Percentiles rank a stretch among this genome's conserved stretches.
Evolutionary conservation across 2,797 vertebrate genomes (phyloP).

Genomic region (Aulostomus chinensis): DNA sequence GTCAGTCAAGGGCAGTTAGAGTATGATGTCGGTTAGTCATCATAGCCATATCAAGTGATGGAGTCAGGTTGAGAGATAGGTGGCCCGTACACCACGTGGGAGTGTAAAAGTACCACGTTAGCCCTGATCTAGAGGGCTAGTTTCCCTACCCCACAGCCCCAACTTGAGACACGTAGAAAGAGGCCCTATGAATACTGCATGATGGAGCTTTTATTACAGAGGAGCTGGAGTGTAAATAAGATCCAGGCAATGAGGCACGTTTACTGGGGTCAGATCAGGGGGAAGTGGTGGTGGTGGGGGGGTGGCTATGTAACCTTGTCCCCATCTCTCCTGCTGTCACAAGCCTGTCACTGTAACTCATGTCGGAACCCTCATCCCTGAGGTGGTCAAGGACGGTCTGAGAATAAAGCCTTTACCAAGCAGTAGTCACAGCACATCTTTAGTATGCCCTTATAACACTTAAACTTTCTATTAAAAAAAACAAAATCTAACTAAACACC

Average conservation of each 20-base stretch:
- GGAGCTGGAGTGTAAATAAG: slow-evolving; percentile 79
- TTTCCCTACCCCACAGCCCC: slow-evolving; percentile 64
- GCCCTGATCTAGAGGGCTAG: slow-evolving; percentile 62
- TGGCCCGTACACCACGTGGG: slow-evolving; percentile 42
- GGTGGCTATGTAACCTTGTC: slow-evolving; percentile 75
- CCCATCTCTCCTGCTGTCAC: slow-evolving; percentile 69
- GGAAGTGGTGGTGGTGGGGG: slow-evolving; percentile 59
- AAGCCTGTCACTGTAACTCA: slow-evolving; percentile 79
- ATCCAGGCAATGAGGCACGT: slow-evolving; percentile 74
- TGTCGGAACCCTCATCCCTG: slow-evolving; percentile 59
- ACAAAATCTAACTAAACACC: too few species aligned
- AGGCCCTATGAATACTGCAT: slow-evolving; percentile 81
- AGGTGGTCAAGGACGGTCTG: slow-evolving; percentile 71
- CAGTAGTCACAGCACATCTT: slow-evolving; percentile 37
- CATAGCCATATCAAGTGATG: slow-evolving; percentile 48
- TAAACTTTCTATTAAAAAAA: too few species aligned
- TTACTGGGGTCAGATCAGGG: slow-evolving; percentile 83
- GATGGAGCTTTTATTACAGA: slow-evolving; percentile 77
- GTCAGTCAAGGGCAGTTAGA: too few species aligned
- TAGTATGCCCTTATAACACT: background rate
- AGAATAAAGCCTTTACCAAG: slow-evolving; percentile 53
- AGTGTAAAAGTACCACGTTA: slow-evolving; percentile 50
- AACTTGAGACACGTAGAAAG: slow-evolving; percentile 71
- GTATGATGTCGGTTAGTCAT: slow-evolving; percentile 15
- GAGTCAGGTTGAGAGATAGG: slow-evolving; percentile 26